Percentiles rank a stretch among this genome's conserved stretches.
Conservation (phyloP, 2,888 invertebrate genomes). For the Herminia tarsipennalis region DNA sequence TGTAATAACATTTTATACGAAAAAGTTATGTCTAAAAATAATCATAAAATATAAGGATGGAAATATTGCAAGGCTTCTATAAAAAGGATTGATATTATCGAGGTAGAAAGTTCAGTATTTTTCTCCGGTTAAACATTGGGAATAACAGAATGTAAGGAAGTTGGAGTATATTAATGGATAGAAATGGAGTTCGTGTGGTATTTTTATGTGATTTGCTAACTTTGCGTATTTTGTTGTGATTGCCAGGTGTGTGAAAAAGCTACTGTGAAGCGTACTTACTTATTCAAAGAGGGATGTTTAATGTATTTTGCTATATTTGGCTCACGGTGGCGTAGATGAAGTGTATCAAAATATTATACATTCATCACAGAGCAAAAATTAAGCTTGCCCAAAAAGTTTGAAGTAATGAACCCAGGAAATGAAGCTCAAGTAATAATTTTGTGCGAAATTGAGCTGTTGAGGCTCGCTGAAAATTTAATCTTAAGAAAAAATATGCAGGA, state of each 20-base stretch:
- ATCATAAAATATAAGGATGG: conserved; percentile 24
- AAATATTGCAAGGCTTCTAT: conserved; percentile 35
- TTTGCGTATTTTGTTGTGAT: background rate
- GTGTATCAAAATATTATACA: conserved; percentile 11
- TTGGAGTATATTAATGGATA: background rate
- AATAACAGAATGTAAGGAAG: too few relatives aligned
- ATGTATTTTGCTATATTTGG: too few relatives aligned
- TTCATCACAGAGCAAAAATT: conserved; percentile 14
- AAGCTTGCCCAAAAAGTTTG: conserved; percentile 14
- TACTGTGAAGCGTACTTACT: too few relatives aligned
- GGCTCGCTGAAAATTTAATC: conserved; percentile 40
- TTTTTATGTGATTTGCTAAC: background rate
- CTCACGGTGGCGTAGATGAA: background rate
- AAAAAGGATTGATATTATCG: conserved; percentile 22
- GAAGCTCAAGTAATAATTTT: conserved; percentile 33
- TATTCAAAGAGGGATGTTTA: background rate
- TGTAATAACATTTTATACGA: conserved; percentile 40
- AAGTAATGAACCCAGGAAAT: conserved; percentile 40
- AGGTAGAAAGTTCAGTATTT: conserved; percentile 18
- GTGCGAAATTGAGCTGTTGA: conserved; percentile 35
- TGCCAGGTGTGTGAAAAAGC: too few relatives aligned
- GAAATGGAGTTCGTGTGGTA: background rate
- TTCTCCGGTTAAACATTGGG: background rate
- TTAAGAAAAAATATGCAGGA: conserved; percentile 39
- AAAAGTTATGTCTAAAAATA: conserved; percentile 36